Evolutionary conservation across 1,140 invertebrate species (phyloP), one percentile per base, ranked within the genome.

Genomic region (Drosophila miranda): DNA sequence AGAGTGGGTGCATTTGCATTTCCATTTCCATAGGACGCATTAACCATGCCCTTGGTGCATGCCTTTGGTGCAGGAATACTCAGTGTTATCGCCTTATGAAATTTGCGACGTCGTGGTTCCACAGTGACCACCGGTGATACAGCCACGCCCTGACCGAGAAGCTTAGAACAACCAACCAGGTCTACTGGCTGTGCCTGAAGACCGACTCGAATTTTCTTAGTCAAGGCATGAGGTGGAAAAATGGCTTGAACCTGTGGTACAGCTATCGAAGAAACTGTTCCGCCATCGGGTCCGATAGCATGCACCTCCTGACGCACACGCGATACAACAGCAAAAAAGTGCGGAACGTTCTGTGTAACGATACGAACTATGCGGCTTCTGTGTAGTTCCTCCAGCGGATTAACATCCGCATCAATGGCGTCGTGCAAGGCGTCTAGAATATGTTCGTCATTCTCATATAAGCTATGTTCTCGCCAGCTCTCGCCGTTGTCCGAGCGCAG

Each of bases 191-290:
- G 98, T 51, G 98, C 98, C 96, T 99, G 99, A 51, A 99, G 94
- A 92, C 98, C 98, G 78, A 99, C 98, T 95, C 98, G 98, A 92
- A 99, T 99, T 91, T 99, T 99, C 93, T 99, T 99, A 2, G 98
- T 99, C 42, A 99, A 94, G 4, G 99, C 98, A 51, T 98, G 97
- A 75, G 98, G 96, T 13, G 99, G 99, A 93, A 99, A 99, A 28
- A 99, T 97, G 0, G 98, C 98, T 91, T 99, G 98, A 4, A 99
- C 99, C 92, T 99, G 96, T 2, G 97, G 97, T 21, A 99, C 98
- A 1, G 99, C 98, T 6, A 96, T 98, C 9, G 98, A 99, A 69
- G 96, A 97, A 61, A 99, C 96, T 92, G 99, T 98, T 42, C 98
- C 99, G 84, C 99, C 99, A 92, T 99, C 98, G 3, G 98, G 97